Conservation (phyloP, 1,140 invertebrate species). For the Idris sp. region DNA sequence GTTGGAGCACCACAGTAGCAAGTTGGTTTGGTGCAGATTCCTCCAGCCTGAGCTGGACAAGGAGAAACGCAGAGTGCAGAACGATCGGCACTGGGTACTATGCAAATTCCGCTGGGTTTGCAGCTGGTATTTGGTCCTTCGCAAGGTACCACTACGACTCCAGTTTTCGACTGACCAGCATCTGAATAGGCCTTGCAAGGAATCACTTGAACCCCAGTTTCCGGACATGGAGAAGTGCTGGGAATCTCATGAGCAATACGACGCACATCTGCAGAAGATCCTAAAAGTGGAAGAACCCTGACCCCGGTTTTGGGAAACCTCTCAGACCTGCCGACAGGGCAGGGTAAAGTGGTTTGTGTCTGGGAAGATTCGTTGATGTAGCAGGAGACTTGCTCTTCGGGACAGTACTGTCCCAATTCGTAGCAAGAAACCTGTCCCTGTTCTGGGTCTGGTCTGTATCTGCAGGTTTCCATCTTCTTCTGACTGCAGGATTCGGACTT, state of each 20-base stretch:
- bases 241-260: slow-evolving; percentile 67
- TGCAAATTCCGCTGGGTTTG: slow-evolving; percentile 67
- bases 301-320: slow-evolving; percentile 64
- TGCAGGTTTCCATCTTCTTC: slow-evolving; percentile 14
- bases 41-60: slow-evolving; percentile 63
- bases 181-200: slow-evolving; percentile 71
- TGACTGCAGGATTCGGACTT: slow-evolving; percentile 35
- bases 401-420: slow-evolving; percentile 29
- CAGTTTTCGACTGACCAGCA: slow-evolving; percentile 64
- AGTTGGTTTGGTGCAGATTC: slow-evolving; percentile 64
- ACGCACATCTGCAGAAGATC: slow-evolving; percentile 66
- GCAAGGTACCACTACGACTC: slow-evolving; percentile 74
- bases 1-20: slow-evolving; percentile 69
- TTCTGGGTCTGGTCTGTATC: slow-evolving; percentile 8
- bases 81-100: slow-evolving; percentile 70
- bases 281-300: slow-evolving; percentile 64
- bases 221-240: slow-evolving; percentile 62
- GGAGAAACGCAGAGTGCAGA: slow-evolving; percentile 73
- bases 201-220: slow-evolving; percentile 72
- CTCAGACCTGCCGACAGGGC: slow-evolving; percentile 66
- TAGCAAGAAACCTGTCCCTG: slow-evolving; percentile 24
- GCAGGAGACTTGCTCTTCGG: slow-evolving; percentile 58
- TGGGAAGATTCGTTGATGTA: slow-evolving; percentile 64
- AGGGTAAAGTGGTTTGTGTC: slow-evolving; percentile 59
- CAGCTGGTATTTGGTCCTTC: slow-evolving; percentile 61